Conservation (phyloP, 1,140 invertebrate species). For the Globodera ellingtonae region DNA sequence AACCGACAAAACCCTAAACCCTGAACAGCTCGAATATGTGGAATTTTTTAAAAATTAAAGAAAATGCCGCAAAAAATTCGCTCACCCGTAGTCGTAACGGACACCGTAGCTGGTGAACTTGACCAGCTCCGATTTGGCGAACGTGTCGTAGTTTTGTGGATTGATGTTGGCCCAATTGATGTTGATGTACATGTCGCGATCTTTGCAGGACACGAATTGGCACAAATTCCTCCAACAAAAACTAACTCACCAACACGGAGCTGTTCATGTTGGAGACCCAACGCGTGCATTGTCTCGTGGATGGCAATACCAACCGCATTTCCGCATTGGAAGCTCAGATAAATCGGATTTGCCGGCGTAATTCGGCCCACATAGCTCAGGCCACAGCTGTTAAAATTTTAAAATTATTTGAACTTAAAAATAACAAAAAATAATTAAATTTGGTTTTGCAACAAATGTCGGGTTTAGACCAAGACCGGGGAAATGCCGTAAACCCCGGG, state of each 20-base stretch:
- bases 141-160: conserved; percentile 64
- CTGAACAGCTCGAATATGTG: no score
- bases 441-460: no score
- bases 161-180: conserved; percentile 69
- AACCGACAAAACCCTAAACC: no score
- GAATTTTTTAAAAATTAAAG: no score
- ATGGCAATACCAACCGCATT: conserved; percentile 66
- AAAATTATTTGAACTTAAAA: background rate
- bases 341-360: conserved; percentile 55
- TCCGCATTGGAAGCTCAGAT: conserved; percentile 40
- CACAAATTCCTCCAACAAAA: background rate
- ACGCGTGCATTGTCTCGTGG: conserved; percentile 41
- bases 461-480: no score
- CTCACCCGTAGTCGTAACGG: conserved; percentile 49
- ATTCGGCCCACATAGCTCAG: conserved; percentile 54
- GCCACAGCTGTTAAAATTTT: conserved; percentile 46
- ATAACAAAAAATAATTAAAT: background rate
- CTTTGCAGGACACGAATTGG: conserved; percentile 40
- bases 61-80: no score
- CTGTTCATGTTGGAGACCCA: conserved; percentile 71
- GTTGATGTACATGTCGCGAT: conserved; percentile 69
- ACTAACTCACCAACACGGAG: conserved; percentile 61
- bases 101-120: conserved; percentile 49
- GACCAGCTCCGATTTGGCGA: conserved; percentile 57
- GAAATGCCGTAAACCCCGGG: background rate